Conservation (phyloP, 2,888 invertebrate genomes). For the Polyommatus iphigenia region DNA sequence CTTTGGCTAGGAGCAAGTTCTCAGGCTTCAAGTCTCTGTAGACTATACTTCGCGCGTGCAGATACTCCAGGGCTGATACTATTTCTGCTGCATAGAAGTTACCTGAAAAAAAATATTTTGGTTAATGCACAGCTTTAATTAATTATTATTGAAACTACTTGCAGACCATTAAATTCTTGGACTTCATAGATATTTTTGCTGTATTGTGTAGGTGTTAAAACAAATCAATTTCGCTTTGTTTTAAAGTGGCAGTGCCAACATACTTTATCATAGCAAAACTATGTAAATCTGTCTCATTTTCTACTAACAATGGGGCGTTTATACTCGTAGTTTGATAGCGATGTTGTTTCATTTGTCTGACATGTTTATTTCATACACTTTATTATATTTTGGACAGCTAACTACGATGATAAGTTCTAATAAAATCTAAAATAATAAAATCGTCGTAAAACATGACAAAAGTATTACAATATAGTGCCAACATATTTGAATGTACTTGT, state of each 20-base stretch:
- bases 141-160: no score
- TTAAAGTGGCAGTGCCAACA: background rate
- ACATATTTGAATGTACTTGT: background rate
- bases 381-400: background rate
- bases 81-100: constrained; percentile 98
- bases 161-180: no score
- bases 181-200: background rate
- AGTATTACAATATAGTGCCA: background rate
- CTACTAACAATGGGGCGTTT: constrained; percentile 6
- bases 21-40: constrained; percentile 96
- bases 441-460: background rate
- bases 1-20: constrained; percentile 93
- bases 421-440: background rate
- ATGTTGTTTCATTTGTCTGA: background rate
- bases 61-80: constrained; percentile 94
- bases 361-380: background rate
- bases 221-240: background rate
- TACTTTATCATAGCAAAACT: background rate
- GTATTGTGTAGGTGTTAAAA: background rate
- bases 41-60: constrained; percentile 93
- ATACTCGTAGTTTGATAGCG: background rate
- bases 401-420: background rate
- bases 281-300: background rate
- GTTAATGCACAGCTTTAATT: no score
- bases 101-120: constrained; percentile 67